Evolutionary conservation across 2,797 vertebrate genomes (phyloP).

Genomic region (Pteronotus mesoamericanus): DNA sequence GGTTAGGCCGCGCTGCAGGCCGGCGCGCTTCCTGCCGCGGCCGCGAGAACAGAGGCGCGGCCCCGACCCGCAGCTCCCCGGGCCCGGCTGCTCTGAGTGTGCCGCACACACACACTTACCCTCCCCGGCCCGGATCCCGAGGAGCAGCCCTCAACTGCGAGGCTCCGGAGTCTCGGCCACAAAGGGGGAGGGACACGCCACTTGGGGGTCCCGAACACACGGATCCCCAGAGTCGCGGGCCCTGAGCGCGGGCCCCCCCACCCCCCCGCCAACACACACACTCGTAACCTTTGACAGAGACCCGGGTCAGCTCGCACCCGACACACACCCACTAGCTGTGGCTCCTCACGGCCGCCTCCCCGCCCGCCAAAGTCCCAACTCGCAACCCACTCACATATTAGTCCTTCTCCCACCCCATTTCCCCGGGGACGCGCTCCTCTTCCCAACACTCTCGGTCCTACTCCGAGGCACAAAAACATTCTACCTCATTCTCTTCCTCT

Average conservation of each 20-base stretch:
- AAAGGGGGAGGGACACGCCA: not conserved
- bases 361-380: slow-evolving; percentile 32
- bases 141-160: not conserved
- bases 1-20: slow-evolving; percentile 67
- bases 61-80: not conserved
- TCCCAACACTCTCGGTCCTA: not conserved
- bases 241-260: not conserved
- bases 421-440: slow-evolving; percentile 23
- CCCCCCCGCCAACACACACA: not conserved
- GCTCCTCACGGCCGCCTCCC: not conserved
- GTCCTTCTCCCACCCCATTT: slow-evolving; percentile 20
- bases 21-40: slow-evolving; percentile 64
- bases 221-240: not conserved
- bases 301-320: not conserved
- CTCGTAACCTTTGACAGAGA: not conserved
- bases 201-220: slow-evolving; percentile 12
- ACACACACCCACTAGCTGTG: slow-evolving; percentile 64
- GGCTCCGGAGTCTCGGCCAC: slow-evolving; percentile 4
- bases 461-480: slow-evolving; percentile 6
- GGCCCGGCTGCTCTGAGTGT: rapidly evolving
- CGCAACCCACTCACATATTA: slow-evolving; percentile 22
- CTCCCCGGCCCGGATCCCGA: not conserved
- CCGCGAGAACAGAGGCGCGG: not conserved
- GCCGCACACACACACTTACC: not conserved
- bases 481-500: slow-evolving; percentile 56